These are phyloP conservation scores for Globia sparganii DNA, from an alignment of 2,888 invertebrate species.

Conservation along the genomic window DNA sequence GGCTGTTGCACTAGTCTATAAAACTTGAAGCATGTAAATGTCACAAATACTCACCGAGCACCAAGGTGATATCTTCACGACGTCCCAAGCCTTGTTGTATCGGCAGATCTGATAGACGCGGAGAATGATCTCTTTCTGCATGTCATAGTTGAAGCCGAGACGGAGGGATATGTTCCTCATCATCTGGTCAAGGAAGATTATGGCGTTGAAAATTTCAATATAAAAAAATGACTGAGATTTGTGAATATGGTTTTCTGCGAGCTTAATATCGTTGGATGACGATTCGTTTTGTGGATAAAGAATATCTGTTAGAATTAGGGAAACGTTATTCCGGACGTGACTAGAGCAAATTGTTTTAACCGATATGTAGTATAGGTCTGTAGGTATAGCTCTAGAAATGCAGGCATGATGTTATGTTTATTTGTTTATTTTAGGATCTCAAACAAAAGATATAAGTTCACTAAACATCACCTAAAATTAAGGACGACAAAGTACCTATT, in stretches of 20 bases:
- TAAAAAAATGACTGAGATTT: neutral
- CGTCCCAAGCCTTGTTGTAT: constrained; percentile 95
- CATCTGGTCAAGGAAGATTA: constrained; percentile 76
- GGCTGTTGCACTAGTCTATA: neutral
- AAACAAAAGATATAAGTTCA: too few relatives aligned
- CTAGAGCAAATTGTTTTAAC: neutral
- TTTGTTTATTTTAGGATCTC: too few relatives aligned
- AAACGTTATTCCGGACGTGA: neutral
- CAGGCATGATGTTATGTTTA: too few relatives aligned
- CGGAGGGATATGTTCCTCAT: constrained; percentile 91
- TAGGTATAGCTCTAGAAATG: too few relatives aligned
- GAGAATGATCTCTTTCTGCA: constrained; percentile 89
- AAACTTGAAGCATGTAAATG: neutral
- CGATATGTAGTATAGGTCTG: too few relatives aligned
- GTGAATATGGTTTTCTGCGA: neutral
- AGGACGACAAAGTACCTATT: too few relatives aligned
- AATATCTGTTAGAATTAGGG: neutral
- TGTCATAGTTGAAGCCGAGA: constrained; percentile 91
- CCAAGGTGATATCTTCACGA: constrained; percentile 93
- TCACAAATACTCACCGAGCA: constrained; percentile 90
- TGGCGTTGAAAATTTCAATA: neutral
- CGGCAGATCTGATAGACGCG: constrained; percentile 95
- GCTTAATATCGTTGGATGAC: neutral
- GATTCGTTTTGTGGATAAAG: neutral
- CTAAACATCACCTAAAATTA: too few relatives aligned